Evolutionary conservation across 2,888 invertebrate species (phyloP).

Genomic region (Temnothorax ravouxi): DNA sequence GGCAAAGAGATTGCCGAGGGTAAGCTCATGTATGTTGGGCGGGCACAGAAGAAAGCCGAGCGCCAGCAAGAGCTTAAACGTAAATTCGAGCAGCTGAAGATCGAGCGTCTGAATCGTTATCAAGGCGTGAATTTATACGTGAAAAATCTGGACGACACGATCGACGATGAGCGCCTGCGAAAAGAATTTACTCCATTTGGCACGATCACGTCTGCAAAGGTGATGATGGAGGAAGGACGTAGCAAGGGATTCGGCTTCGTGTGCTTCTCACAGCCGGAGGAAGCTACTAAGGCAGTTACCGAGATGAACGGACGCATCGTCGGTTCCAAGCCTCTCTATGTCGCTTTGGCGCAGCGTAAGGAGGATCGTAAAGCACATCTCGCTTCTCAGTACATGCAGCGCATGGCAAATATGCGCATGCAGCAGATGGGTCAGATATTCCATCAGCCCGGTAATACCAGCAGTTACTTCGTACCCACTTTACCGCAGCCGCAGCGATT

Average conservation of each 20-base stretch:
- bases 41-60: constrained; percentile 99
- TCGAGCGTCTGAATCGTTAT: constrained; percentile 95
- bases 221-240: constrained; percentile 97
- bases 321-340: constrained; percentile 98
- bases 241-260: constrained; percentile 99
- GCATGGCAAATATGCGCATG: constrained; percentile 97
- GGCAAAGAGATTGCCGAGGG: constrained; percentile 95
- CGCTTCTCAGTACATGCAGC: constrained; percentile 99
- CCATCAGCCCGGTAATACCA: constrained; percentile 93
- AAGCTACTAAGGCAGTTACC: constrained; percentile 99
- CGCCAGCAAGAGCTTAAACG: constrained; percentile 98
- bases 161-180: constrained; percentile 98
- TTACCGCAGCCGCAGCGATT: constrained; percentile 95
- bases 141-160: constrained; percentile 99
- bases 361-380: constrained; percentile 99
- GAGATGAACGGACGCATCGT: constrained; percentile 99
- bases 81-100: constrained; percentile 98
- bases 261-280: constrained; percentile 98
- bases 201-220: constrained; percentile 99
- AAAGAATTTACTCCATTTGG: constrained; percentile 98
- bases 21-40: constrained; percentile 96
- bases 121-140: constrained; percentile 99
- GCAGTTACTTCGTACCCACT: constrained; percentile 97
- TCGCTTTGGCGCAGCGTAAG: constrained; percentile 99
- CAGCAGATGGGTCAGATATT: constrained; percentile 97